These are phyloP conservation scores for Hesperia comma DNA, from an alignment of 2,888 invertebrate genomes.

Conservation along the genomic window DNA sequence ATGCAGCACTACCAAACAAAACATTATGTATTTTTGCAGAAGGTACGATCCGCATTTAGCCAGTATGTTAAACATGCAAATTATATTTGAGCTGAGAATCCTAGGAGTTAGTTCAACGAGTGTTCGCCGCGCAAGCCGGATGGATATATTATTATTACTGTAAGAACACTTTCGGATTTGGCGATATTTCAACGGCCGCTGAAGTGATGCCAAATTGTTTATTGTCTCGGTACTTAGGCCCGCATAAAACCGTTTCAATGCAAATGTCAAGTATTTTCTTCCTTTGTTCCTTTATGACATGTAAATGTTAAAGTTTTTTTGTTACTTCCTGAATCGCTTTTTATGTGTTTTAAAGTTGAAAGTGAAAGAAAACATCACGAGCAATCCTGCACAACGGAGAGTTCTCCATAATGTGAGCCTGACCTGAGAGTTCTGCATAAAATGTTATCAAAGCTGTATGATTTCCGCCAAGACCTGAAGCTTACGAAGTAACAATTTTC, in stretches of 20 bases:
- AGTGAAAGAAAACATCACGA: no score
- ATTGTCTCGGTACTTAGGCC: slow-evolving; percentile 28
- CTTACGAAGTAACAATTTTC: no score
- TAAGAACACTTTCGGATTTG: slow-evolving; percentile 34
- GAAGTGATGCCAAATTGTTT: slow-evolving; percentile 35
- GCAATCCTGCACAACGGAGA: no score
- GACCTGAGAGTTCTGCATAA: no score
- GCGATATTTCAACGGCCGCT: slow-evolving; percentile 30
- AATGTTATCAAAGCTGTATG: no score
- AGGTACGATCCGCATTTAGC: not conserved
- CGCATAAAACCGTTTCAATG: slow-evolving; percentile 26
- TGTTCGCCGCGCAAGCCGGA: slow-evolving; percentile 13
- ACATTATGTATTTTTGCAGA: not conserved
- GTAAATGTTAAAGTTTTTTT: not conserved
- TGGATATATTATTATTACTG: slow-evolving; percentile 23
- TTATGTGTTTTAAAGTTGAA: no score
- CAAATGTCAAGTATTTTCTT: slow-evolving; percentile 20
- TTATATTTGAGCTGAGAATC: not conserved
- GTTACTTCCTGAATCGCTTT: not conserved
- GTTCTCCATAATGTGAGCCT: no score
- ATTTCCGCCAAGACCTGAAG: no score
- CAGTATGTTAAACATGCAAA: not conserved
- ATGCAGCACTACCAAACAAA: not conserved
- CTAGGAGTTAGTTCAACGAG: slow-evolving; percentile 9
- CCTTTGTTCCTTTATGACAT: not conserved